Percentiles rank a stretch among this genome's conserved stretches.
These are phyloP conservation scores for Frankliniella intonsa DNA, from an alignment of 2,888 invertebrate genomes.

Conservation along the genomic window DNA sequence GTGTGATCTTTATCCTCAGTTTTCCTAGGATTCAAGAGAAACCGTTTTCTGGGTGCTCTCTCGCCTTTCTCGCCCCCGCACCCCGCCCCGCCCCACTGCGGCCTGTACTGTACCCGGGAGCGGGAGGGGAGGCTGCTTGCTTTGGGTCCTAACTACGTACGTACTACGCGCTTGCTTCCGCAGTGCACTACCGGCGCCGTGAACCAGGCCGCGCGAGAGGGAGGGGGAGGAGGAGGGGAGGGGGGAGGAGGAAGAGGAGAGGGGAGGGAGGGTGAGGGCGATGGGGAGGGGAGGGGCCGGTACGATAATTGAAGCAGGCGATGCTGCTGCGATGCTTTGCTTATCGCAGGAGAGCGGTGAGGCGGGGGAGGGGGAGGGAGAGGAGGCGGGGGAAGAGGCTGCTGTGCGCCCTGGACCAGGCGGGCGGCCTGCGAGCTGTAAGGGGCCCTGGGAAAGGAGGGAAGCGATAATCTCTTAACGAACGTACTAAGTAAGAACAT, in stretches of 20 bases:
- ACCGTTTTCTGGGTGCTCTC: too few relatives aligned
- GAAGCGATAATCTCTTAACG: too few relatives aligned
- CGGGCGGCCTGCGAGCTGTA: neutral
- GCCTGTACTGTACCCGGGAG: too few relatives aligned
- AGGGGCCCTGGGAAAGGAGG: too few relatives aligned
- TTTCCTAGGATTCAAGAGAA: too few relatives aligned
- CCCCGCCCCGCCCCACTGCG: too few relatives aligned
- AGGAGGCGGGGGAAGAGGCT: neutral
- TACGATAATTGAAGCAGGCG: neutral
- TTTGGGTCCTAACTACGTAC: too few relatives aligned
- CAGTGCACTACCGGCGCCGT: neutral
- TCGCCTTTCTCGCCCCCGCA: too few relatives aligned
- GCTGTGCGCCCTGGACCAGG: neutral
- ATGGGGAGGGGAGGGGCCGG: neutral
- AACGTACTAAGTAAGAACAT: too few relatives aligned
- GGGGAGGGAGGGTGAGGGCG: neutral
- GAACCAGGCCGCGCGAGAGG: neutral
- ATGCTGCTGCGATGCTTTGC: neutral
- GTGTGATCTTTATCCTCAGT: too few relatives aligned
- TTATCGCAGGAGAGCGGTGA: neutral
- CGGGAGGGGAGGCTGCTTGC: too few relatives aligned
- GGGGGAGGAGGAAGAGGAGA: neutral
- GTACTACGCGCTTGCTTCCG: neutral
- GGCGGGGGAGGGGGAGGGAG: neutral
- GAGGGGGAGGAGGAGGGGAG: neutral